Conservation (phyloP, 1,140 invertebrate species). For the Sitodiplosis mosellana region DNA sequence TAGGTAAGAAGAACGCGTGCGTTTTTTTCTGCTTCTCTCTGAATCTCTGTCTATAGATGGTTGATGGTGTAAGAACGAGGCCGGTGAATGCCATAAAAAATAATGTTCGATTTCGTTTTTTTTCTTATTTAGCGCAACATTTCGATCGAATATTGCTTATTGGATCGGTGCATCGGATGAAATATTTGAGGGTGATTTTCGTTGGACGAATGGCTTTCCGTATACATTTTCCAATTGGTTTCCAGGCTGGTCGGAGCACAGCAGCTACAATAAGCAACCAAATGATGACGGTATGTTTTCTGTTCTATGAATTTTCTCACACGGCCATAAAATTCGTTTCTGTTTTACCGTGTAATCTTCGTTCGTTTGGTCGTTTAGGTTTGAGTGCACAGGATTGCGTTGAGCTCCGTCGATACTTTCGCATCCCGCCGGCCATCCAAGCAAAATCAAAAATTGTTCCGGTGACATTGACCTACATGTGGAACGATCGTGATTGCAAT, state of each 20-base stretch:
- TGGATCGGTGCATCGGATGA: conserved; percentile 62
- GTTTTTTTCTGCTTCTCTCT: not conserved
- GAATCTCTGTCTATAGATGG: not conserved
- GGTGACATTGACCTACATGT: conserved; percentile 34
- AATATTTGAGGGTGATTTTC: conserved; percentile 48
- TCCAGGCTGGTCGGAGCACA: conserved; percentile 43
- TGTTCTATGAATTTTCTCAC: too few relatives aligned
- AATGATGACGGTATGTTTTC: conserved; percentile 46
- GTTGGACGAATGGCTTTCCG: conserved; percentile 51
- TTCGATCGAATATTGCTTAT: conserved; percentile 41
- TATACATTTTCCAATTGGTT: conserved; percentile 64
- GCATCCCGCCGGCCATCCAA: conserved; percentile 23
- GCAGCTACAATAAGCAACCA: conserved; percentile 47
- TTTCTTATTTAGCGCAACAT: conserved; percentile 30
- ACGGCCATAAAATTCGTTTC: too few relatives aligned
- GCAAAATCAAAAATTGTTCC: conserved; percentile 7
- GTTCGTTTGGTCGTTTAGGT: too few relatives aligned
- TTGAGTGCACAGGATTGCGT: conserved; percentile 60
- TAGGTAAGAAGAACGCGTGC: conserved; percentile 28
- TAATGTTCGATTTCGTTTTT: too few relatives aligned
- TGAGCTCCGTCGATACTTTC: conserved; percentile 45
- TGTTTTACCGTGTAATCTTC: too few relatives aligned
- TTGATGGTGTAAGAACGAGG: not conserved
- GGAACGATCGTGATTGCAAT: conserved; percentile 57
- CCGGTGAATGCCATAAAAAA: too few relatives aligned